Percentiles rank a stretch among this genome's conserved stretches.
Conservation (phyloP, 30 jellyfish, hydroid and myxozoan genomes). For the Turritopsis dohrnii region DNA sequence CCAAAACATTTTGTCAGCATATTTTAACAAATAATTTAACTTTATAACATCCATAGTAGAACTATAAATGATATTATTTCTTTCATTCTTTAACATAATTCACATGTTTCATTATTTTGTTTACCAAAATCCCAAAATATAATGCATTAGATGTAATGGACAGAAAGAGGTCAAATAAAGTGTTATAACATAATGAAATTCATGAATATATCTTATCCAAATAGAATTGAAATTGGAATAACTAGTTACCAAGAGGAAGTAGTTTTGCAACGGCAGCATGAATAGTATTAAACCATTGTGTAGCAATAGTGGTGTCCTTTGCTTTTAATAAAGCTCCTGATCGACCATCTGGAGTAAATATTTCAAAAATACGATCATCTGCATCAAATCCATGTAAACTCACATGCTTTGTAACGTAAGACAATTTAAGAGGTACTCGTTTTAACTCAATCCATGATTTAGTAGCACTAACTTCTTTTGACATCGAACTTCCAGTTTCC, state of each 20-base stretch:
- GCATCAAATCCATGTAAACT: slow-evolving; percentile 51
- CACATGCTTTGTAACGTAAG: slow-evolving; percentile 72
- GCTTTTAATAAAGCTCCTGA: slow-evolving; percentile 70
- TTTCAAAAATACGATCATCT: slow-evolving; percentile 77
- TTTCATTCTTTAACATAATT: no score
- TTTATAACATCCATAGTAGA: no score
- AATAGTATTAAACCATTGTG: slow-evolving; percentile 84
- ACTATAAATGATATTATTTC: no score
- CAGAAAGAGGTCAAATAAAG: no score
- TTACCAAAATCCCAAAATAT: no score
- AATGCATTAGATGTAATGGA: no score
- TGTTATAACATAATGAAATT: no score
- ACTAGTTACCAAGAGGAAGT: slow-evolving; percentile 58
- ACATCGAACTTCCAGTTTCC: slow-evolving; percentile 37
- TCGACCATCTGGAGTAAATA: slow-evolving; percentile 88
- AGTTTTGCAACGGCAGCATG: slow-evolving; percentile 60
- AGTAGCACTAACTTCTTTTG: slow-evolving; percentile 50
- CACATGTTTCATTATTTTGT: no score
- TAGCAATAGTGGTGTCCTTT: slow-evolving; percentile 67
- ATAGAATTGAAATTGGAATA: no score
- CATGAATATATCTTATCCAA: no score
- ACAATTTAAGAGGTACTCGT: slow-evolving; percentile 57
- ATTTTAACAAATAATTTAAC: no score
- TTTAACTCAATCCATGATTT: slow-evolving; percentile 80
- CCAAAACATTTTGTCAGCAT: no score